phyloP scores from a whole-genome alignment of 2,797 vertebrate genomes.

The Parambassis ranga region DNA sequence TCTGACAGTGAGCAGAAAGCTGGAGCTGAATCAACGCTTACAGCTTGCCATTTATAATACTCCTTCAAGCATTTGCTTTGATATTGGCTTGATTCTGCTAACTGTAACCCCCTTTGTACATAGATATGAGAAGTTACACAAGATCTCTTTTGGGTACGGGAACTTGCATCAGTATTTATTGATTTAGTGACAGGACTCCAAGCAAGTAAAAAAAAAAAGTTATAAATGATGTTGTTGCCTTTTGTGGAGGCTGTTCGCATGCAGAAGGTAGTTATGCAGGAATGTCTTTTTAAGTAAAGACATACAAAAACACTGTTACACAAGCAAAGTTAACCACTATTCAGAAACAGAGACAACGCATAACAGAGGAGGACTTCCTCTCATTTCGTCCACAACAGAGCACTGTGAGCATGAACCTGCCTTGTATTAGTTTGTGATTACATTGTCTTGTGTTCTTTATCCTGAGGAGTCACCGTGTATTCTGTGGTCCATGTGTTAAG shows the following conservation, averaged over 20 bases:
- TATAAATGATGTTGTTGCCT: not conserved
- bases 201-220: not conserved
- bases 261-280: not conserved
- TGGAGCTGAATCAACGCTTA: slow-evolving; percentile 50
- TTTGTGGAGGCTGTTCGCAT: slow-evolving; percentile 3
- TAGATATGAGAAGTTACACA: slow-evolving; percentile 44
- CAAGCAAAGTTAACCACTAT: not conserved
- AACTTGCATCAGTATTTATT: slow-evolving; percentile 19
- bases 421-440: slow-evolving; percentile 20
- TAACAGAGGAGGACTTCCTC: not conserved
- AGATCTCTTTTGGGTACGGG: slow-evolving; percentile 31
- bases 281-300: not conserved
- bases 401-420: slow-evolving; percentile 8
- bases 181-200: slow-evolving; percentile 8
- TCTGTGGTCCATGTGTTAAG: slow-evolving; percentile 19
- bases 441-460: slow-evolving; percentile 6
- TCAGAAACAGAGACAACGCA: not conserved
- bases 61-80: slow-evolving; percentile 39
- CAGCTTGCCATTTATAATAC: slow-evolving; percentile 60
- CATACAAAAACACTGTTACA: slow-evolving; percentile 6
- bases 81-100: slow-evolving; percentile 40
- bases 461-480: slow-evolving; percentile 35
- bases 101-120: slow-evolving; percentile 29
- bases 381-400: not conserved
- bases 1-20: slow-evolving; percentile 63